phyloP scores from a whole-genome alignment of 2,888 invertebrate genomes.

The Pterobdella sp. region DNA sequence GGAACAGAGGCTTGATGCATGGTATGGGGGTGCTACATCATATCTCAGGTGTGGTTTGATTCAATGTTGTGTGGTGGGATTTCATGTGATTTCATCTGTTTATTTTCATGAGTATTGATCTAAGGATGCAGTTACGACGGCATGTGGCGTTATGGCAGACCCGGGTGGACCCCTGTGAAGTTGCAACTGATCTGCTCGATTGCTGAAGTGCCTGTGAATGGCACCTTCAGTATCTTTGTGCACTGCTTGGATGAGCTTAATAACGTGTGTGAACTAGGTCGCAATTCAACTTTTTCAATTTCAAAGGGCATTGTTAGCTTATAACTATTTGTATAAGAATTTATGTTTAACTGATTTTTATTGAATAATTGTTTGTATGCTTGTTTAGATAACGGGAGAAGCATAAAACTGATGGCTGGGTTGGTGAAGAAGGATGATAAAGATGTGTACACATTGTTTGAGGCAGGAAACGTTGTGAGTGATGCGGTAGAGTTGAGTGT shows the following conservation, averaged over 20 bases:
- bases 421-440: constrained; percentile 2
- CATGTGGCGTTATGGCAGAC: constrained; percentile 45
- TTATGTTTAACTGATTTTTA: not conserved
- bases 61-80: too few species aligned
- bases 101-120: not conserved
- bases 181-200: constrained; percentile 32
- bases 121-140: constrained; percentile 45
- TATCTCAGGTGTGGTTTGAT: constrained; percentile 38
- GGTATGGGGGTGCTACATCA: constrained; percentile 47
- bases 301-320: not conserved
- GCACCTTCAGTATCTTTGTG: constrained; percentile 11
- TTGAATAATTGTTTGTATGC: not conserved
- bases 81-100: too few species aligned
- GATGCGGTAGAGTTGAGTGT: not conserved
- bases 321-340: not conserved
- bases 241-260: constrained; percentile 23
- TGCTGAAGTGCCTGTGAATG: not conserved
- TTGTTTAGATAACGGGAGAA: constrained; percentile 7
- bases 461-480: not conserved
- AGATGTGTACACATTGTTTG: not conserved
- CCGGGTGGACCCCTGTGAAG: constrained; percentile 43
- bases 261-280: constrained; percentile 16
- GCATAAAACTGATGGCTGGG: constrained; percentile 11
- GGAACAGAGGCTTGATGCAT: constrained; percentile 45
- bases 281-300: too few species aligned